phyloP scores from a whole-genome alignment of 2,113 vertebrate species.

The Saccopteryx bilineata region DNA sequence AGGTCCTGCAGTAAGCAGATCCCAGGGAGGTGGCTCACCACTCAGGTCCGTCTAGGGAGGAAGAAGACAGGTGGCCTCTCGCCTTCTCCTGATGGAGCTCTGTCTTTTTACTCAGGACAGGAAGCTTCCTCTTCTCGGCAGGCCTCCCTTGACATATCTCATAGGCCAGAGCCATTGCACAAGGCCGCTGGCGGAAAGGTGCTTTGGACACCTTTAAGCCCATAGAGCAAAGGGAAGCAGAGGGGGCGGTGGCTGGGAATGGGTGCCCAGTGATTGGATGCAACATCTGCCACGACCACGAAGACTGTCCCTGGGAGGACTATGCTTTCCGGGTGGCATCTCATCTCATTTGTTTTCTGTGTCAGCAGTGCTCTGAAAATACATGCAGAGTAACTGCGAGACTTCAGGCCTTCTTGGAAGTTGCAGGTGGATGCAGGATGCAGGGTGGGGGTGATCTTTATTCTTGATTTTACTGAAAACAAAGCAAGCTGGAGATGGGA shows the following conservation, averaged over 20 bases:
- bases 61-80: background rate
- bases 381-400: fast-evolving
- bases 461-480: background rate
- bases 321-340: fast-evolving
- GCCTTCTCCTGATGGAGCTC: background rate
- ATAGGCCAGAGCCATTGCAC: background rate
- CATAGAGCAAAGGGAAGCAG: background rate
- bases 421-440: background rate
- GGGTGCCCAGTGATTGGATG: fast-evolving
- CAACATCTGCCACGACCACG: fast-evolving
- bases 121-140: background rate
- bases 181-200: background rate
- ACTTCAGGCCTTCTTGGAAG: background rate
- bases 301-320: background rate
- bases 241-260: background rate
- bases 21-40: fast-evolving
- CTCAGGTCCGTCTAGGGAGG: background rate
- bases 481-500: background rate
- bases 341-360: fast-evolving
- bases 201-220: background rate
- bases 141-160: background rate
- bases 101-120: background rate
- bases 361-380: background rate
- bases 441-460: fast-evolving
- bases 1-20: fast-evolving